Evolutionary conservation across 2,888 invertebrate genomes (phyloP).

Genomic region (Aethes cnicana): DNA sequence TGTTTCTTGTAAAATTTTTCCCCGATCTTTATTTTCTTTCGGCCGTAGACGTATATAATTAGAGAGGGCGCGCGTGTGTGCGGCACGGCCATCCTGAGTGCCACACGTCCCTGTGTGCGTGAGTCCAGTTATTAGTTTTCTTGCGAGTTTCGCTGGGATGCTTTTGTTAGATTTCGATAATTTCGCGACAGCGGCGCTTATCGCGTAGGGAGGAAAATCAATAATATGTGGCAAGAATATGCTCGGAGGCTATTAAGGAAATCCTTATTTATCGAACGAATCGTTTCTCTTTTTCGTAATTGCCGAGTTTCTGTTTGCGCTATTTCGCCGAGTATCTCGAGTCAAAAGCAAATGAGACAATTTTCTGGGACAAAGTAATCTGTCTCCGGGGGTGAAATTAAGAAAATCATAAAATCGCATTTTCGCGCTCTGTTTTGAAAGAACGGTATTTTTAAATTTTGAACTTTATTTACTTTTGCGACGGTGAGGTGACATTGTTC

Average conservation of each 20-base stretch:
- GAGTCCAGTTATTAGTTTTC: slow-evolving; percentile 81
- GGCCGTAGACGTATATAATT: slow-evolving; percentile 79
- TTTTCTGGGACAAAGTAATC: slow-evolving; percentile 15
- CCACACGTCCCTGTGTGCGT: slow-evolving; percentile 39
- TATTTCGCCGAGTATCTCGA: neutral
- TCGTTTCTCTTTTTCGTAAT: slow-evolving; percentile 28
- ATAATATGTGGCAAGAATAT: slow-evolving; percentile 32
- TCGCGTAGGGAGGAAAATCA: slow-evolving; percentile 39
- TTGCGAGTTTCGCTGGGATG: slow-evolving; percentile 74
- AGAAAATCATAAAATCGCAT: slow-evolving; percentile 12
- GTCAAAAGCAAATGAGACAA: slow-evolving; percentile 15
- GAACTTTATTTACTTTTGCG: too few species aligned
- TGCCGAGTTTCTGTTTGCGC: slow-evolving; percentile 3
- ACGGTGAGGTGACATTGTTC: neutral
- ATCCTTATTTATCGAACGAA: slow-evolving; percentile 29
- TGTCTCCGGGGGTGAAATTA: neutral
- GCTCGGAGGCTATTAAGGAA: slow-evolving; percentile 24
- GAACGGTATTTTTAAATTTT: neutral
- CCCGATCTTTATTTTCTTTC: slow-evolving; percentile 81
- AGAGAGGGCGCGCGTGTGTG: slow-evolving; percentile 48
- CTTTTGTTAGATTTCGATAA: slow-evolving; percentile 82
- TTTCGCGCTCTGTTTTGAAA: neutral
- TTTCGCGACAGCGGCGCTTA: slow-evolving; percentile 66
- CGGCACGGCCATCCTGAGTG: slow-evolving; percentile 41
- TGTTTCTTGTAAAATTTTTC: slow-evolving; percentile 83